phyloP scores from a whole-genome alignment of 2,113 vertebrate genomes.

The Pitta sordida region DNA sequence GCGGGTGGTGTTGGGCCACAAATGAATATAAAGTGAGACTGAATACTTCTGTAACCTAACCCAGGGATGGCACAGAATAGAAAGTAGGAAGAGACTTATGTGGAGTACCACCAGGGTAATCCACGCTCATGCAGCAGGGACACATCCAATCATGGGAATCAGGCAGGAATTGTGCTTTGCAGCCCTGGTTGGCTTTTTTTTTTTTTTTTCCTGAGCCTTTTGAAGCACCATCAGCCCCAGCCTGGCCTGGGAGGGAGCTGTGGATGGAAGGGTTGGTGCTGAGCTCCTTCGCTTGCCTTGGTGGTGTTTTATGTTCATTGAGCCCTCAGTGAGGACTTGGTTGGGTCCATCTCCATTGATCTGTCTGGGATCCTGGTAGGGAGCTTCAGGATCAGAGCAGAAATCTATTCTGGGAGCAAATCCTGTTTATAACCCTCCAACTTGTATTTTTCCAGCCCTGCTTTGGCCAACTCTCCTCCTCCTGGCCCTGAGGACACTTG shows the following conservation, averaged over 20 bases:
- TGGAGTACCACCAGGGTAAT: neutral
- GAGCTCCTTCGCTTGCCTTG: neutral
- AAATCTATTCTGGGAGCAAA: neutral
- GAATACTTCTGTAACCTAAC: neutral
- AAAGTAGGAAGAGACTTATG: neutral
- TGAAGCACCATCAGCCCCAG: neutral
- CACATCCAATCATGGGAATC: neutral
- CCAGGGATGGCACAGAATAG: neutral
- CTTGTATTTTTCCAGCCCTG: neutral
- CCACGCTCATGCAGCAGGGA: neutral
- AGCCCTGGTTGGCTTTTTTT: neutral
- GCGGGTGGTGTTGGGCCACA: neutral
- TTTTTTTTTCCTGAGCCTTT: neutral
- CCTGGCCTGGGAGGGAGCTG: neutral
- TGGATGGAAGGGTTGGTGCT: neutral
- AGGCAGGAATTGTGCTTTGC: neutral
- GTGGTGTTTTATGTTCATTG: neutral
- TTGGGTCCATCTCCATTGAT: neutral
- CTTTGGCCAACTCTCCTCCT: neutral
- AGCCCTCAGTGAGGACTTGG: neutral
- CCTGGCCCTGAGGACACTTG: neutral
- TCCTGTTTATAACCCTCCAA: neutral
- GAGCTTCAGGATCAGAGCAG: neutral
- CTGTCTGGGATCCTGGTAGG: accelerated
- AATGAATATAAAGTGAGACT: neutral